Base-by-base conservation (phyloP, 2,888 invertebrate genomes). In the Drosophila pseudotalamancana region DNA sequence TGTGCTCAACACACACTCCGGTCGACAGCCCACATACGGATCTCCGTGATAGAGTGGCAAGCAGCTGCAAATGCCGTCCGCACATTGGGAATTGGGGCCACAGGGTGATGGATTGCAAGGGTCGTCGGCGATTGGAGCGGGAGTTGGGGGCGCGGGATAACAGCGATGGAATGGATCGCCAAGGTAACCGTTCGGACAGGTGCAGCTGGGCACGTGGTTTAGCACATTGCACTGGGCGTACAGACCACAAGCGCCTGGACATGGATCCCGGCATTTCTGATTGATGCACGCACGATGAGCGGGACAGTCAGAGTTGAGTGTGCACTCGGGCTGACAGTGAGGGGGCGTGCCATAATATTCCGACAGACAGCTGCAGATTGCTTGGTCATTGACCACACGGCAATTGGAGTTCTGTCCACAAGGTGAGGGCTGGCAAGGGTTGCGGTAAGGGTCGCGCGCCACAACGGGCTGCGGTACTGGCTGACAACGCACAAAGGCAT, bases 331-430 rank as follows among this genome's bases (percentile, higher is more conserved):
- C 65, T 94, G 92, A 89, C 95, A 95, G 74, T 93, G 93, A 0
- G 95, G 95, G 34, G 96, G 95, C 77, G 93, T 93, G 25, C 95
- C 95, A 63, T 93, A 92, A 83, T 93, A 95, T 40, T 92, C 93
- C 57, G 92, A 90, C 29, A 94, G 88, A 87, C 95, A 95, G 25
- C 93, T 92, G 86, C 95, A 95, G 18, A 93, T 92, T 2, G 94
- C 94, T 89, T 93, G 93, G 11, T 93, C 93, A 76, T 94, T 94
- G 11, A 92, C 87, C 81, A 94, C 93, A 56, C 94, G 92, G 81
- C 95, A 95, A 69, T 94, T 90, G 69, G 94, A 94, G 85, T 95
- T 94, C 39, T 94, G 94, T 19, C 95, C 95, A 88, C 95, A 95
- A 1, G 95, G 96, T 40, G 93, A 92, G 43, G 94, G 94, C 60